phyloP scores from a whole-genome alignment of 2,113 vertebrate genomes.

The Melanotaenia duboulayi region DNA sequence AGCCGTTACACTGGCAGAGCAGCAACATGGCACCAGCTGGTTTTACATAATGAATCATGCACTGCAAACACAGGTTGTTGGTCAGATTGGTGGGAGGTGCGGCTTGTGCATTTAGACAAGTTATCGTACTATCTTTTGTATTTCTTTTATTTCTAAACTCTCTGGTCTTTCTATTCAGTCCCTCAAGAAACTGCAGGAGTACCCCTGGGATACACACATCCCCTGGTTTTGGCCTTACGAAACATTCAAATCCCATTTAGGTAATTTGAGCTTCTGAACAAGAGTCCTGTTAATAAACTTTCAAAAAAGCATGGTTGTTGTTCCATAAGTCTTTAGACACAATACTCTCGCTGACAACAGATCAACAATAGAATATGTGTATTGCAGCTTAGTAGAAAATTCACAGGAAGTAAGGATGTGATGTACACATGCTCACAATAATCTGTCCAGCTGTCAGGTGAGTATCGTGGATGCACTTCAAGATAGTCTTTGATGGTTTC shows the following conservation, averaged over 20 bases:
- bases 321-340: not conserved
- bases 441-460: constrained; percentile 72
- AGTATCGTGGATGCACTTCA: constrained; percentile 43
- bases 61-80: not conserved
- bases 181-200: not conserved
- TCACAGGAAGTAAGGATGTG: constrained; percentile 25
- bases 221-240: no score
- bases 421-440: constrained; percentile 11
- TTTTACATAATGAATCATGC: constrained; percentile 2
- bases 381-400: constrained; percentile 5
- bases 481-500: constrained; percentile 58
- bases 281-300: constrained; percentile 7
- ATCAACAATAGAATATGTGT: not conserved
- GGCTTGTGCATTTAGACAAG: no score
- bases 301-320: not conserved
- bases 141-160: not conserved
- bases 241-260: not conserved
- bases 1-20: constrained; percentile 1
- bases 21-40: constrained; percentile 1
- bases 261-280: not conserved
- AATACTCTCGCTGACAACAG: not conserved
- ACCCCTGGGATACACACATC: no score
- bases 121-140: no score
- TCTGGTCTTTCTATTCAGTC: no score
- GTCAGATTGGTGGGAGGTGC: no score